Base-by-base conservation (phyloP, 2,113 vertebrate genomes). In the Geococcyx californianus region DNA sequence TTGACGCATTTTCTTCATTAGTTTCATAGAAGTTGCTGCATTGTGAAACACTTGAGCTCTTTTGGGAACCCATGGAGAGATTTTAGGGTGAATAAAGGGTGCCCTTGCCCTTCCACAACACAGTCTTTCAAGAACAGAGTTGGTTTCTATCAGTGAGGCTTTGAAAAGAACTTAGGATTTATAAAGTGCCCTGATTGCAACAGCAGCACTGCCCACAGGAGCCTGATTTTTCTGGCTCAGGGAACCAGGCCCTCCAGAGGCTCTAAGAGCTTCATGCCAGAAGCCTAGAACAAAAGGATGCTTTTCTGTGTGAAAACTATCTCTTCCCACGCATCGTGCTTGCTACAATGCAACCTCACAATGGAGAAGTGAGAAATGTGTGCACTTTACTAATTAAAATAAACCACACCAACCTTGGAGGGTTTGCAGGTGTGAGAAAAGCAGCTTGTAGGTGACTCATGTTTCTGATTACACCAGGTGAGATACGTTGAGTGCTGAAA, bases 151-250 rank as follows among this genome's bases (percentile, higher is more conserved):
- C 79, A 64, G 20, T 21, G 82, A 93, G 90, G 44, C 34, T 84
- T 70, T 84, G 52, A 94, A 92, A 83, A 13, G 84, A 80, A 25
- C 47, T 83, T 55, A 64, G 31, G 42, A 29, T 88, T 93, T 88
- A 78, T 83, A 77, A 86, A 89, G 26, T 20, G 47, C 29, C 33
- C 24, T 80, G 75, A 63, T 84, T 55, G 42, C 55, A 40, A 92
- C 90, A 90, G 82, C 68, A 87, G 36, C 14, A 5, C 58, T 87
- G 70, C 87, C 84, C 84, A 66, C 49, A 75, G 75, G 34, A 77
- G 38, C 67, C 76, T 90, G 92, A 90, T 82, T 84, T n/a, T 95
- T 88, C 90, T 96, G 84, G 70, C 75, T 96, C 47, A 70, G 59
- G 84, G 91, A 96, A 56, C 4, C 8, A 88, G 94, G 62, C 54